Conservation (phyloP, 2,113 vertebrate species). For the Scartelaos histophorus region DNA sequence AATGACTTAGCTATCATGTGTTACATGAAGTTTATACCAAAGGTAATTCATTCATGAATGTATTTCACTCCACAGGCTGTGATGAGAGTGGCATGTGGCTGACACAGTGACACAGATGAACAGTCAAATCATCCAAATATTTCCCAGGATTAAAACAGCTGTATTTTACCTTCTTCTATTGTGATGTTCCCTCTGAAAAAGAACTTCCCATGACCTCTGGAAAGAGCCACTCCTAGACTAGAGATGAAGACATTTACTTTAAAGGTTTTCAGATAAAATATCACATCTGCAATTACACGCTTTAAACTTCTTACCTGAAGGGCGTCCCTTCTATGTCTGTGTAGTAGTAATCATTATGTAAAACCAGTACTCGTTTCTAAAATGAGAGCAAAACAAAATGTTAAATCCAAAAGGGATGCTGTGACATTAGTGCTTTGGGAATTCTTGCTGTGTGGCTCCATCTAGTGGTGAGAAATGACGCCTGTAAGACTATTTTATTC, state of each 20-base stretch:
- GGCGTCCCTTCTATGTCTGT: conserved; percentile 98
- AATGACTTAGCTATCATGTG: not conserved
- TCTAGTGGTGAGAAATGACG: conserved; percentile 51
- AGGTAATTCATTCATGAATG: not conserved
- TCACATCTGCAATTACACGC: not conserved
- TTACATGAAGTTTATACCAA: not conserved
- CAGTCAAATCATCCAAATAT: not conserved
- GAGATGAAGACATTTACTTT: conserved; percentile 28
- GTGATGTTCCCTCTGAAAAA: conserved; percentile 96
- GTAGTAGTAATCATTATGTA: conserved; percentile 99
- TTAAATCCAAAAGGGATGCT: not conserved
- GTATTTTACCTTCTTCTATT: conserved; percentile 90
- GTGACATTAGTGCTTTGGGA: conserved; percentile 2
- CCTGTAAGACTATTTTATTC: not conserved
- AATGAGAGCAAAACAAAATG: conserved; percentile 41
- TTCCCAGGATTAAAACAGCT: not conserved
- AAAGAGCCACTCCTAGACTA: conserved; percentile 96
- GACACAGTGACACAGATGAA: not conserved
- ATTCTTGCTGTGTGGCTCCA: conserved; percentile 57
- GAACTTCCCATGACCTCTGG: conserved; percentile 95
- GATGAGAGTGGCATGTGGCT: not conserved
- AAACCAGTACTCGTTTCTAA: conserved; percentile 96
- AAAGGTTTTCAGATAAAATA: not conserved
- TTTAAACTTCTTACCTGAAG: conserved; percentile 85
- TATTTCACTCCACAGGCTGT: not conserved